phyloP scores from a whole-genome alignment of 2,888 invertebrate species.

The Epicampocera succincta region DNA sequence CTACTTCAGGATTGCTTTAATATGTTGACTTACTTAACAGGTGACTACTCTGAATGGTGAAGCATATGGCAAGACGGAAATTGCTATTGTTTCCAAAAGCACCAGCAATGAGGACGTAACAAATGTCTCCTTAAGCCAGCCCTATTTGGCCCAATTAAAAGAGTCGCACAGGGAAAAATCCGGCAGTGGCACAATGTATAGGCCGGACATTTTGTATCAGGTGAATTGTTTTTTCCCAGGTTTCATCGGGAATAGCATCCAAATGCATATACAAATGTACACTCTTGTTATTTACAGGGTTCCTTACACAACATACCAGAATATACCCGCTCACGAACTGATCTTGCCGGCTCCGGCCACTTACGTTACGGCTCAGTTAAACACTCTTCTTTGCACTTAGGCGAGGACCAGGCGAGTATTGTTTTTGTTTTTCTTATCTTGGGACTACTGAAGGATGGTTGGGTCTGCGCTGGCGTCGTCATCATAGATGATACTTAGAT shows the following conservation, averaged over 20 bases:
- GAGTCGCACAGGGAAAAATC: conserved; percentile 79
- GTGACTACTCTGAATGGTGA: conserved; percentile 73
- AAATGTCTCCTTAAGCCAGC: conserved; percentile 88
- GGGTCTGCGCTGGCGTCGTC: background rate
- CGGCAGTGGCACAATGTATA: conserved; percentile 90
- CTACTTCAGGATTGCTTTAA: background rate
- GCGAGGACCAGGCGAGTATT: conserved; percentile 76
- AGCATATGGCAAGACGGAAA: conserved; percentile 73
- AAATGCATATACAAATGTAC: background rate
- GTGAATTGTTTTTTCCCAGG: conserved; percentile 82
- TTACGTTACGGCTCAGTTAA: conserved; percentile 81
- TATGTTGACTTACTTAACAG: conserved; percentile 13
- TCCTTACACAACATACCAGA: conserved; percentile 83
- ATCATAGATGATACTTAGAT: background rate
- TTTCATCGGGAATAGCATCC: background rate
- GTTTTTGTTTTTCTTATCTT: background rate
- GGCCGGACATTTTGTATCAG: conserved; percentile 94
- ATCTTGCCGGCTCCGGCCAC: conserved; percentile 81
- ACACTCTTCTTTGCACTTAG: conserved; percentile 74
- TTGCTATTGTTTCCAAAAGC: conserved; percentile 71
- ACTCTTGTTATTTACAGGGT: conserved; percentile 74
- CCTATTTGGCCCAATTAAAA: conserved; percentile 79
- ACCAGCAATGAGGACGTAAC: conserved; percentile 76
- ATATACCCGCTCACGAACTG: conserved; percentile 82
- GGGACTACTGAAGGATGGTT: background rate